Conservation (phyloP, 2,113 vertebrate species). For the Dipodomys stephensi region DNA sequence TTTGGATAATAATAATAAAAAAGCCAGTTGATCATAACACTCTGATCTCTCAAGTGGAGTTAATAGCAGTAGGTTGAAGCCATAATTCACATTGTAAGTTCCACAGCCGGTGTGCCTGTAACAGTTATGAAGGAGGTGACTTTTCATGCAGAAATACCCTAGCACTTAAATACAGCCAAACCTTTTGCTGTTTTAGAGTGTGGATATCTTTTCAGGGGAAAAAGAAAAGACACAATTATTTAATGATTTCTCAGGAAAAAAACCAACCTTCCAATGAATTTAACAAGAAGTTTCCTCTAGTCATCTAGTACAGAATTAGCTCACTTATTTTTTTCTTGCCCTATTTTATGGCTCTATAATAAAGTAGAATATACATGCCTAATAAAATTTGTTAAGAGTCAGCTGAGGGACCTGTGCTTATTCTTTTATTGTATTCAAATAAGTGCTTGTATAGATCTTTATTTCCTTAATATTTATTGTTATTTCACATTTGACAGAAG, state of each 20-base stretch:
- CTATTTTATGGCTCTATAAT: constrained; percentile 59
- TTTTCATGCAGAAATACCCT: constrained; percentile 63
- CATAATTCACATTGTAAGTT: constrained; percentile 53
- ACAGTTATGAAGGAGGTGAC: constrained; percentile 9
- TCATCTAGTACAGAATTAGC: constrained; percentile 64
- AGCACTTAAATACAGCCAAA: constrained; percentile 40
- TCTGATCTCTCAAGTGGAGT: constrained; percentile 72
- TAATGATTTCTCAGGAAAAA: constrained; percentile 8
- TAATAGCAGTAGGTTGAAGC: constrained; percentile 38
- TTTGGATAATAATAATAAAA: constrained; percentile 69
- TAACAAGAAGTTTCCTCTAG: constrained; percentile 32
- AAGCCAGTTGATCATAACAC: constrained; percentile 62
- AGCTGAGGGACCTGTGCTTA: constrained; percentile 58
- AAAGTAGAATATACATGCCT: constrained; percentile 52
- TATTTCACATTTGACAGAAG: constrained; percentile 61
- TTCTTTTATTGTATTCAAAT: constrained; percentile 69
- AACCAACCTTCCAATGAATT: constrained; percentile 30
- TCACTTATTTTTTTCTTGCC: constrained; percentile 68
- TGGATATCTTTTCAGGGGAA: not conserved
- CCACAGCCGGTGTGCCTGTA: not conserved
- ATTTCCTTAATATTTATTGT: constrained; percentile 70
- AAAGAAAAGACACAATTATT: not conserved
- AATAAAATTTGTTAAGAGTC: constrained; percentile 63
- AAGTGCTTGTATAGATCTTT: constrained; percentile 61
- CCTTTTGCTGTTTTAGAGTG: not conserved